phyloP scores from a whole-genome alignment of 2,888 invertebrate genomes.

The Polydrusus cervinus region DNA sequence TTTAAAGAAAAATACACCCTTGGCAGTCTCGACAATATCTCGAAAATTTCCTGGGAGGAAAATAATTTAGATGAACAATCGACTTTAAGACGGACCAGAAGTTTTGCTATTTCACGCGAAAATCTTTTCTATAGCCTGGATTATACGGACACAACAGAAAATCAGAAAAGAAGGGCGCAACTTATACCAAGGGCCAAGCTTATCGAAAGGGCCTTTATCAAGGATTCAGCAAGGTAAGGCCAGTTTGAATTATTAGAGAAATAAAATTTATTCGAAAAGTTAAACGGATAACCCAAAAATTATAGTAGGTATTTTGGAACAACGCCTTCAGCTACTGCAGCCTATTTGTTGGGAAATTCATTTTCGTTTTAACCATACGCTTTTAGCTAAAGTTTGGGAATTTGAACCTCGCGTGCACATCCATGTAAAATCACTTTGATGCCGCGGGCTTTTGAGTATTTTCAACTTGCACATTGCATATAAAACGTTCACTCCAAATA shows the following conservation, averaged over 20 bases:
- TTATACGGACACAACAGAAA: slow-evolving; percentile 72
- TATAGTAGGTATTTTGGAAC: too few relatives aligned
- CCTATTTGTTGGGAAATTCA: too few relatives aligned
- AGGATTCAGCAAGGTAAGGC: slow-evolving; percentile 74
- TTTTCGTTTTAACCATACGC: too few relatives aligned
- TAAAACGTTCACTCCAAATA: too few relatives aligned
- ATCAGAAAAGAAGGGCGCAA: slow-evolving; percentile 75
- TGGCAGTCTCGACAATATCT: slow-evolving; percentile 68
- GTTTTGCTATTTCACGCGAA: slow-evolving; percentile 76
- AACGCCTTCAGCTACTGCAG: too few relatives aligned
- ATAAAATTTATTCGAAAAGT: background rate
- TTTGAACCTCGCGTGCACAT: too few relatives aligned
- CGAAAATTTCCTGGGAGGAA: slow-evolving; percentile 64
- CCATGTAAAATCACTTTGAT: too few relatives aligned
- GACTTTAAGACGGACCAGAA: slow-evolving; percentile 61
- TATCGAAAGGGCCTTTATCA: slow-evolving; percentile 80
- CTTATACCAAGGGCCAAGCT: slow-evolving; percentile 87
- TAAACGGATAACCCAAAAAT: background rate
- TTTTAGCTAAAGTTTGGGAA: too few relatives aligned
- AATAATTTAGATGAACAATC: slow-evolving; percentile 55
- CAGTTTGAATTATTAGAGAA: slow-evolving; percentile 18
- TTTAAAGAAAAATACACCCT: slow-evolving; percentile 36
- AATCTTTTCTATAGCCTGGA: slow-evolving; percentile 83
- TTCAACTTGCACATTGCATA: too few relatives aligned
- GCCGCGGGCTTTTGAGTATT: too few relatives aligned